Base-by-base conservation (phyloP, 2,113 vertebrate genomes). In the Conger conger region DNA sequence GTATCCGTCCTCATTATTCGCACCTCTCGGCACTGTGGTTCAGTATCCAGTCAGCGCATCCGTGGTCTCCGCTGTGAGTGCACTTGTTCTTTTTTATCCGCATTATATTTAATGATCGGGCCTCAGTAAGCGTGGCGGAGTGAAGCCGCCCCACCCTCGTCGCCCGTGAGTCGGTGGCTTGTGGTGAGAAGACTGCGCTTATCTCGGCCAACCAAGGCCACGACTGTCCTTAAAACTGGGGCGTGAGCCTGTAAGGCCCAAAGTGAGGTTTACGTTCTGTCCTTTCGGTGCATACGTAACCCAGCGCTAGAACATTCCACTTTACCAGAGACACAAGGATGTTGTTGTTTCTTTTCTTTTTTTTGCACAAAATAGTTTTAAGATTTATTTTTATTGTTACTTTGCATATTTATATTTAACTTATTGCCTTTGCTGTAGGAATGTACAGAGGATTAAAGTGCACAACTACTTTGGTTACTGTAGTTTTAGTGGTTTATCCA, bases 381-480 rank as follows among this genome's bases (percentile, higher is more conserved):
- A 89, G 90, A 88, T 92, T 93, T 90, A 88, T 92, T 93, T 93
- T 88, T 86, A 60, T 84, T 82, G 57, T 93, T 93, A 84, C 88
- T 91, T 92, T 92, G 57, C 88, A 87, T 91, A 89, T 92, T 94
- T 95, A 93, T 94, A 93, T 86, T 93, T 94, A 94, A 93, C 92
- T 92, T 95, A 94, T 94, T 97, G 95, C 95, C 95, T 96, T 97
- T 94, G 92, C 93, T 93, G 97, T 97, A 96, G 95, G 95, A 97
- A 96, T 96, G 95, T 97, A 95, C 91, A 90, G 88, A 87, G 92
- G 95, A 93, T 95, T 92, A 95, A 93, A 92, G 92, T 90, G 89
- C 93, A 90, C 89, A 91, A 93, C 87, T 27, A n/a, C 79, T 87
- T 90, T 94, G 85, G 86, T 88, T 95, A 90, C 90, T 91, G 92